Base-by-base conservation (phyloP, 2,113 vertebrate species). In the Zootoca vivipara region DNA sequence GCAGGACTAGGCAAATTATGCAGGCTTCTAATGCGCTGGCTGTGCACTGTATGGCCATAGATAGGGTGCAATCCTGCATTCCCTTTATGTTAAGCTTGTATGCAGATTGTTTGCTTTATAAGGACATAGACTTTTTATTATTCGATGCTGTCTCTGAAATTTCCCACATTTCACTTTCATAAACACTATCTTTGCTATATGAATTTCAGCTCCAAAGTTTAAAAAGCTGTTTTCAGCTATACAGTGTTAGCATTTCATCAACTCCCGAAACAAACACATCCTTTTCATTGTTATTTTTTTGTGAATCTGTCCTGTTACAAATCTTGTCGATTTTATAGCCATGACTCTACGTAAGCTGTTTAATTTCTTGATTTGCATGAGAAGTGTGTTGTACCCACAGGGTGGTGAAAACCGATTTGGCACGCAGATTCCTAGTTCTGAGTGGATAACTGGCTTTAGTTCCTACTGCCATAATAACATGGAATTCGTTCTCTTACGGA, bases 351-450 rank as follows among this genome's bases (percentile, higher is more conserved):
- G 75, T 77, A 79, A 92, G 74, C 64, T 28, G 67, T 78, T 38
- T 92, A 64, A 86, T 93, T 94, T 94, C 88, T 85, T 95, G 90
- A 88, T 89, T 93, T 94, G 89, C 93, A 86, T 93, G 88, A 91
- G 91, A 92, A 92, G 84, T 92, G 2, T 73, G 82, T 75, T 87
- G 65, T 81, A 90, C 89, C 69, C 90, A 16, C 46, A 91, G 88
- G 92, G 80, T 13, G 65, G 69, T 83, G 85, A 91, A 86, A 96
- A 93, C 88, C 26, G 56, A 91, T 92, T 87, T 92, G 94, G 87
- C 69, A 22, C 56, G 84, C 65, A 9, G 80, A 90, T 91, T 83
- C 52, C 70, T 85, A 85, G 85, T 92, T 95, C 89, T 69, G 81
- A 92, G 82, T 86, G 10, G 75, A 58, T 93, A 94, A 92, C 92